phyloP scores from a whole-genome alignment of 1,140 invertebrate genomes.

The Calephelis nemesis region DNA sequence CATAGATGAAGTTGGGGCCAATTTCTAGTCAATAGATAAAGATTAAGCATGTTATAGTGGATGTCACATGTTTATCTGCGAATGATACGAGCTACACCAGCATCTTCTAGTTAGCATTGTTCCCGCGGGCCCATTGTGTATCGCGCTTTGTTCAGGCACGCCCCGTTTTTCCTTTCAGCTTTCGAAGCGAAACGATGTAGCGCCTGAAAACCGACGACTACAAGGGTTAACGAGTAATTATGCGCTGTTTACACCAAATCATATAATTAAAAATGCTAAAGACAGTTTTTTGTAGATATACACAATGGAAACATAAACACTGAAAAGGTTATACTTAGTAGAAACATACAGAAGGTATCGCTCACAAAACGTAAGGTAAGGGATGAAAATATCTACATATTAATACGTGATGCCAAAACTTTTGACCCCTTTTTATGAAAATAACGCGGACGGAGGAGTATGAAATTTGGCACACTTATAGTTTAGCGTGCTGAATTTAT shows the following conservation, averaged over 20 bases:
- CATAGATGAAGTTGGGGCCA: not conserved
- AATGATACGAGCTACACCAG: slow-evolving; percentile 63
- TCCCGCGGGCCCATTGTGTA: slow-evolving; percentile 61
- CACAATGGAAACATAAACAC: too few relatives aligned
- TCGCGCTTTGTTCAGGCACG: slow-evolving; percentile 68
- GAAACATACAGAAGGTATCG: too few relatives aligned
- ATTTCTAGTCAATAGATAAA: slow-evolving; percentile 8
- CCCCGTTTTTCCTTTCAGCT: slow-evolving; percentile 70
- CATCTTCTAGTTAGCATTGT: slow-evolving; percentile 72
- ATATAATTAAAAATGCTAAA: not conserved
- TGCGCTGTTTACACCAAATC: slow-evolving; percentile 25
- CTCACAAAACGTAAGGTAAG: too few relatives aligned
- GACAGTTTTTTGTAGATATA: too few relatives aligned
- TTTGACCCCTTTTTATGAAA: too few relatives aligned
- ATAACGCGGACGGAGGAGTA: too few relatives aligned
- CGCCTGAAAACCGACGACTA: slow-evolving; percentile 49
- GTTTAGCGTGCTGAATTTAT: too few relatives aligned
- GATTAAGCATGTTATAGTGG: slow-evolving; percentile 16
- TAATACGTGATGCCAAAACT: too few relatives aligned
- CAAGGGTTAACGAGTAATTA: slow-evolving; percentile 54
- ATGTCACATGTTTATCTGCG: slow-evolving; percentile 53
- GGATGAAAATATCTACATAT: too few relatives aligned
- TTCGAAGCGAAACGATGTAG: slow-evolving; percentile 53
- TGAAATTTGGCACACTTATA: too few relatives aligned
- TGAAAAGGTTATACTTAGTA: too few relatives aligned